Evolutionary conservation across 2,797 vertebrate genomes (phyloP), one percentile per base, ranked within the genome.

Genomic region (Catamblyrhynchus diadema): DNA sequence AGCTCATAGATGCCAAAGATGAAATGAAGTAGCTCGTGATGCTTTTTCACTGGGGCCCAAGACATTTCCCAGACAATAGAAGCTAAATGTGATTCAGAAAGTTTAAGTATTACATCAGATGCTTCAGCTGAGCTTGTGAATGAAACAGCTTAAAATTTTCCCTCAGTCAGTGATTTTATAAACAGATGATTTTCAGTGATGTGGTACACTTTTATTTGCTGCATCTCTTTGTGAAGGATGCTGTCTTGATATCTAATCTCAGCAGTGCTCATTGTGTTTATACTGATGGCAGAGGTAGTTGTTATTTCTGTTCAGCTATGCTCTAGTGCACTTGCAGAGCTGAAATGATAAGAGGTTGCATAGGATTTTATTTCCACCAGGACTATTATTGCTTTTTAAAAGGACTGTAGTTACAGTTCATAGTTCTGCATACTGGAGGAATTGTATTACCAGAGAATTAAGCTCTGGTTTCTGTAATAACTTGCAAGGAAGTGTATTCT

Each of bases 401-500:
- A 91, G 64, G 66, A 71, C 78, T 92, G 41, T 93, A 85, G 75
- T 96, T 94, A 92, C 77, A 90, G 89, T 90, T 90, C 73, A 89
- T 93, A 70, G 44, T 80, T 91, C 51, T 96, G 67, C 14, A 11
- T 92, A 37, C 71, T 80, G 74, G 74, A 67, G 85, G 87, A 72
- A 45, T 96, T 95, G 80, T 81, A 61, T 91, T 96, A 72, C 69
- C 73, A 71, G 86, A 89, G 85, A 96, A 97, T 92, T 96, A 97
- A 94, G 91, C 77, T 96, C 92, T 88, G 70, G 71, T 95, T 97
- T 95, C 94, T 79, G 80, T 92, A 93, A 90, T 78, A 79, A 92
- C 86, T 92, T 94, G 80, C 64, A 59, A 93, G 90, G 90, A 41
- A 82, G 72, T 60, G 64, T 91, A 56, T 81, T 84, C 62, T 75